These are phyloP conservation scores for Microctonus hyperodae DNA, from an alignment of 2,888 invertebrate genomes.

Conservation along the genomic window DNA sequence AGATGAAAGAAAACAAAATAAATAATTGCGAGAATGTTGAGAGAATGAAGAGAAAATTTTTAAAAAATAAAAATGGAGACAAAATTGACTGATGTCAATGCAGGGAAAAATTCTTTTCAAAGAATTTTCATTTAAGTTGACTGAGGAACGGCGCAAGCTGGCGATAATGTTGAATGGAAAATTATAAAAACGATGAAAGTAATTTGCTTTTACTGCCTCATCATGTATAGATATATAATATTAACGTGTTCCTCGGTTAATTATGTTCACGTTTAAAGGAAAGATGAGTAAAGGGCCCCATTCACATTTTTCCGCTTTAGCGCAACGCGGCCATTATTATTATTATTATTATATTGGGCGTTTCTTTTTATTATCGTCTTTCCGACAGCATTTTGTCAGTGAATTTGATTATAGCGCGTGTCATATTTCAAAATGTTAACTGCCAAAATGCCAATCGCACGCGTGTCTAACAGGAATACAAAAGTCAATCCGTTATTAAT, in stretches of 20 bases:
- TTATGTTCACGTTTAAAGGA: background rate
- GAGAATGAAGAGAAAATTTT: background rate
- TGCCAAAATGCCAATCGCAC: constrained; percentile 48
- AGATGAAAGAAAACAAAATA: constrained; percentile 26
- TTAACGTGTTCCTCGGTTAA: constrained; percentile 16
- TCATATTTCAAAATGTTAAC: constrained; percentile 46
- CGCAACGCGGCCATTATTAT: background rate
- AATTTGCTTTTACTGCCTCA: constrained; percentile 28
- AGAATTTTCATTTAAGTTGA: constrained; percentile 35
- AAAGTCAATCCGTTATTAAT: background rate
- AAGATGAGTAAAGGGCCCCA: background rate
- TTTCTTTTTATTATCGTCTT: background rate
- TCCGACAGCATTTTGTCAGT: constrained; percentile 29
- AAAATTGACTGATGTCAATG: constrained; percentile 12
- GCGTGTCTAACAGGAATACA: constrained; percentile 27
- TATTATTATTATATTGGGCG: background rate
- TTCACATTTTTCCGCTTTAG: background rate
- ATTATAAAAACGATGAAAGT: constrained; percentile 30
- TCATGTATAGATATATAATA: constrained; percentile 19
- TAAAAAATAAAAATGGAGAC: constrained; percentile 24
- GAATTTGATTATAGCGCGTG: constrained; percentile 42
- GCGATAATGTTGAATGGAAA: constrained; percentile 10
- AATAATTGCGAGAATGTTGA: background rate
- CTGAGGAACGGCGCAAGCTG: constrained; percentile 15
- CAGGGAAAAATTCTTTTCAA: background rate